These are phyloP conservation scores for Dunckerocampus dactyliophorus DNA, from an alignment of 2,113 vertebrate genomes.

Conservation along the genomic window DNA sequence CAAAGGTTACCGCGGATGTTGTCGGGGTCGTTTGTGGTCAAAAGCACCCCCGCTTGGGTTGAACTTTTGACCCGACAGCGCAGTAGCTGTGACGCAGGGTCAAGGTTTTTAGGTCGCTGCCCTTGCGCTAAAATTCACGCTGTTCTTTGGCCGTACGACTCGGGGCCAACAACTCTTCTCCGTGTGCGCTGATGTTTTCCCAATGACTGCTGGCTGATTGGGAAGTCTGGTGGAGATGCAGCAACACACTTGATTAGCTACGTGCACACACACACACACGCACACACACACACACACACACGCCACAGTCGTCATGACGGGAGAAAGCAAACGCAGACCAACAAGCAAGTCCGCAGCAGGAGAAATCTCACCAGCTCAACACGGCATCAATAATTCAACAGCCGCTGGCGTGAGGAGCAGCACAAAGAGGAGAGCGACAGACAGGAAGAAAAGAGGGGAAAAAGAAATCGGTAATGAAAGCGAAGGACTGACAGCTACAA, in stretches of 20 bases:
- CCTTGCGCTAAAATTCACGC: no score
- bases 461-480: slow-evolving; percentile 23
- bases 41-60: no score
- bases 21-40: no score
- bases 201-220: slow-evolving; percentile 25
- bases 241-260: slow-evolving; percentile 39
- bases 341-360: slow-evolving; percentile 52
- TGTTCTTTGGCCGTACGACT: no score
- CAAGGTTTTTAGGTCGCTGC: no score
- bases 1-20: no score
- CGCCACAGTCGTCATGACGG: slow-evolving; percentile 23
- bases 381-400: slow-evolving; percentile 72
- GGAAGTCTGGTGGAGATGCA: slow-evolving; percentile 18
- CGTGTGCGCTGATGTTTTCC: not conserved
- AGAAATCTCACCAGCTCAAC: slow-evolving; percentile 60
- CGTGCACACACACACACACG: not conserved
- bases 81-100: no score
- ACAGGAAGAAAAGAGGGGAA: slow-evolving; percentile 3
- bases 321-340: slow-evolving; percentile 32
- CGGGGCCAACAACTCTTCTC: slow-evolving; percentile 7
- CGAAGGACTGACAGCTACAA: slow-evolving; percentile 35
- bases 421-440: slow-evolving; percentile 29
- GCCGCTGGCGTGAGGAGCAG: slow-evolving; percentile 46
- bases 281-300: not conserved
- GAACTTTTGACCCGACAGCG: no score